Evolutionary conservation across 2,113 vertebrate genomes (phyloP).

Genomic region (Pterocles orientalis): DNA sequence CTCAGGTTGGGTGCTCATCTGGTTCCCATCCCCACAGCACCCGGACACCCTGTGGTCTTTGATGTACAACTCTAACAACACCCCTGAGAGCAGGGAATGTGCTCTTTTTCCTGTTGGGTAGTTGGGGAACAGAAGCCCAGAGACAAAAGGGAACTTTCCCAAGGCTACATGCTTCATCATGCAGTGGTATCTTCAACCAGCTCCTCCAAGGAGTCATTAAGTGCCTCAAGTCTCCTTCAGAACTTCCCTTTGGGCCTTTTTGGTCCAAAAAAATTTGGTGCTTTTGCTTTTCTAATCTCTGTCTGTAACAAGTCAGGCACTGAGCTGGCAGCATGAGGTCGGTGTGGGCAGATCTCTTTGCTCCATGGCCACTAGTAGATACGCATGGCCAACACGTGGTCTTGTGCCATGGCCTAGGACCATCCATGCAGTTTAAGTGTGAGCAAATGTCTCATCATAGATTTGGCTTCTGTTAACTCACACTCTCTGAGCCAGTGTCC

Average conservation of each 20-base stretch:
- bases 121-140: not conserved
- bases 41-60: not conserved
- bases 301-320: not conserved
- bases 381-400: rapidly evolving
- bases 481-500: not conserved
- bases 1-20: not conserved
- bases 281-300: not conserved
- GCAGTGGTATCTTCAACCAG: not conserved
- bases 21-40: not conserved
- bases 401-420: not conserved
- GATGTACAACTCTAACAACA: not conserved
- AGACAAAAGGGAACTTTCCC: not conserved
- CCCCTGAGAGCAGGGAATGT: not conserved
- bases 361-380: not conserved
- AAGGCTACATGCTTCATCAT: not conserved
- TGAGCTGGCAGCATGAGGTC: not conserved
- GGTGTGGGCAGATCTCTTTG: not conserved
- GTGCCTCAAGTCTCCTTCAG: not conserved
- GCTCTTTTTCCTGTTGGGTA: not conserved
- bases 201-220: not conserved
- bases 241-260: not conserved
- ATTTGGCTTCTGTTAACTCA: not conserved
- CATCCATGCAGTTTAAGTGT: not conserved
- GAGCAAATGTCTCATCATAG: not conserved
- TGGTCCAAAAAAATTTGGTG: not conserved